These are phyloP conservation scores for Diplodus puntazzo DNA, from an alignment of 2,797 vertebrate genomes.

Conservation along the genomic window DNA sequence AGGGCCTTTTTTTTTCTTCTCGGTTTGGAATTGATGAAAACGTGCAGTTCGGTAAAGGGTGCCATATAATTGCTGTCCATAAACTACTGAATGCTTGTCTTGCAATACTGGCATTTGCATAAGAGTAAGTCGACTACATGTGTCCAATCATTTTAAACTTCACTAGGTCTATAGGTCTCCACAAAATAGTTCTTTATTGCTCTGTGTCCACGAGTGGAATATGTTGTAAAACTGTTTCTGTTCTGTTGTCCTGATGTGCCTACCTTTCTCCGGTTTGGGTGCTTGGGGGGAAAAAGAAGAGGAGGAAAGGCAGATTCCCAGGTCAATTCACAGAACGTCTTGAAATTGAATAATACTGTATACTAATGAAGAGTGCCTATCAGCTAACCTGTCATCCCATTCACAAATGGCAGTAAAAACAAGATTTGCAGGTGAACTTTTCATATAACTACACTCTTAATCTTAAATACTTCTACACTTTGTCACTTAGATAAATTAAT, in stretches of 20 bases:
- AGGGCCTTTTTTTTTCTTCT: slow-evolving; percentile 88
- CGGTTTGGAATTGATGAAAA: slow-evolving; percentile 97
- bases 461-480: slow-evolving; percentile 68
- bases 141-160: slow-evolving; percentile 86
- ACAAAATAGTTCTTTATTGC: slow-evolving; percentile 89
- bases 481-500: slow-evolving; percentile 68
- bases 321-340: slow-evolving; percentile 76
- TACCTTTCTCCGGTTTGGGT: slow-evolving; percentile 80
- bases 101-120: slow-evolving; percentile 91
- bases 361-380: slow-evolving; percentile 66
- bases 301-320: slow-evolving; percentile 83
- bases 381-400: slow-evolving; percentile 77
- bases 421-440: slow-evolving; percentile 80
- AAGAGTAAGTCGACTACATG: slow-evolving; percentile 88
- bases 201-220: slow-evolving; percentile 86
- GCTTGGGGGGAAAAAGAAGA: slow-evolving; percentile 76
- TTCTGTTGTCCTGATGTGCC: slow-evolving; percentile 81
- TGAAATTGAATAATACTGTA: slow-evolving; percentile 57
- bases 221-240: slow-evolving; percentile 81
- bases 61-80: slow-evolving; percentile 95
- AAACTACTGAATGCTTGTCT: slow-evolving; percentile 89
- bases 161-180: slow-evolving; percentile 87
- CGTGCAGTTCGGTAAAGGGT: slow-evolving; percentile 99
- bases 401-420: slow-evolving; percentile 81
- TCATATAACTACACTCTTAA: slow-evolving; percentile 68